Conservation (phyloP, 1,140 invertebrate species). For the Hypothenemus hampei region DNA sequence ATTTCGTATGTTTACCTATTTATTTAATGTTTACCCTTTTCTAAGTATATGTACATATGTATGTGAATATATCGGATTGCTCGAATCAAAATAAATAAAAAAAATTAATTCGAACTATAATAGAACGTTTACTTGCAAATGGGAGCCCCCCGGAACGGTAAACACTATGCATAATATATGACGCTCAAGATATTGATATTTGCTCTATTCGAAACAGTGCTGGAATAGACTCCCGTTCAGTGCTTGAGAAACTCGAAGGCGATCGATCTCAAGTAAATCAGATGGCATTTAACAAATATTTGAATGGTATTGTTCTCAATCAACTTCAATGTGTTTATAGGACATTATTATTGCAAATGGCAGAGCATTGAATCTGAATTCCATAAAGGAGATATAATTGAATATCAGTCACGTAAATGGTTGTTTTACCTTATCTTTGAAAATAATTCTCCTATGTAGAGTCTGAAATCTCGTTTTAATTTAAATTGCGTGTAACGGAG, state of each 20-base stretch:
- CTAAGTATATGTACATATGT: not conserved
- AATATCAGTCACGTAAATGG: too few species aligned
- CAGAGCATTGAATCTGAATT: not conserved
- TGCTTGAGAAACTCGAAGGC: too few species aligned
- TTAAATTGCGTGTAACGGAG: slow-evolving; percentile 20
- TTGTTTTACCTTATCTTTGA: too few species aligned
- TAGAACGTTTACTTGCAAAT: not conserved
- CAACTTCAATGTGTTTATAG: slow-evolving; percentile 3
- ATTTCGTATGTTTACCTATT: slow-evolving; percentile 5
- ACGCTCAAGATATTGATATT: too few species aligned
- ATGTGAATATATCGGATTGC: not conserved
- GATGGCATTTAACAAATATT: too few species aligned
- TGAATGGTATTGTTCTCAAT: too few species aligned
- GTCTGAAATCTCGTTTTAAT: slow-evolving; percentile 8
- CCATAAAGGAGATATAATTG: slow-evolving; percentile 6
- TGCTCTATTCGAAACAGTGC: too few species aligned
- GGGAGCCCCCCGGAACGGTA: not conserved
- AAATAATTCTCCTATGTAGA: too few species aligned
- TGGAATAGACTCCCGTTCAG: too few species aligned
- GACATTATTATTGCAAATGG: slow-evolving; percentile 6
- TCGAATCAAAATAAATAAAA: not conserved
- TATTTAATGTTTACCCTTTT: not conserved
- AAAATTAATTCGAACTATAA: not conserved
- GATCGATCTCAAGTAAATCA: too few species aligned
- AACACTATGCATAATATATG: not conserved